Percentiles rank a stretch among this genome's conserved stretches.
Evolutionary conservation across 2,113 vertebrate genomes (phyloP).

Genomic region (Neopipo cinnamomea): DNA sequence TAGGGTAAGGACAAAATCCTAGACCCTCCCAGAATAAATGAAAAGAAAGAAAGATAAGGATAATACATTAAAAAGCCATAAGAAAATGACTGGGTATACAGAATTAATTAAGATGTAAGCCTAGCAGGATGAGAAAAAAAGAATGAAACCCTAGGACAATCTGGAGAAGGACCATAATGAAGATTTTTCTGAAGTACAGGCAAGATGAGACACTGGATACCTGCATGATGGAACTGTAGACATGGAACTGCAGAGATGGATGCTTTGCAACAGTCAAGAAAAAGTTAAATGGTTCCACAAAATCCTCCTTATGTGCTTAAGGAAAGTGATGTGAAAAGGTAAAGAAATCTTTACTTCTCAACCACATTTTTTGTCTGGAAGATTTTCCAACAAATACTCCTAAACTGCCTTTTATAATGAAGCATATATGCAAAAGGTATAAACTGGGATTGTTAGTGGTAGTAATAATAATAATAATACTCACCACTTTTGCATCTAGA

Average conservation of each 20-base stretch:
- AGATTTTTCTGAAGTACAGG: background rate
- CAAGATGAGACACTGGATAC: background rate
- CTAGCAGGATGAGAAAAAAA: background rate
- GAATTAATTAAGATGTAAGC: background rate
- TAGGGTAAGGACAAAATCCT: background rate
- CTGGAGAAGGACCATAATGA: background rate
- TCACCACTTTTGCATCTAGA: slow-evolving; percentile 83
- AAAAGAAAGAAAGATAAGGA: background rate
- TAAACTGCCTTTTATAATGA: background rate
- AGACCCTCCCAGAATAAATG: background rate
- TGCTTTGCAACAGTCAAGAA: background rate
- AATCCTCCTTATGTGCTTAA: background rate
- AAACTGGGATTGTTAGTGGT: background rate
- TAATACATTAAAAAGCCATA: background rate
- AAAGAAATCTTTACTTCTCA: background rate
- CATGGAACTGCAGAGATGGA: background rate
- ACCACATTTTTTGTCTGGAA: background rate
- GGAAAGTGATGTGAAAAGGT: background rate
- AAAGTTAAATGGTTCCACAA: background rate
- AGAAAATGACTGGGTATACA: background rate
- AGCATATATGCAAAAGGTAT: background rate
- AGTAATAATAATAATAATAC: background rate
- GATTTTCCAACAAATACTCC: background rate
- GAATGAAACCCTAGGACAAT: background rate
- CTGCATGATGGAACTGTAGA: background rate